Percentiles rank a stretch among this genome's conserved stretches.
phyloP scores from a whole-genome alignment of 2,113 vertebrate genomes.

The Corythaeola cristata region DNA sequence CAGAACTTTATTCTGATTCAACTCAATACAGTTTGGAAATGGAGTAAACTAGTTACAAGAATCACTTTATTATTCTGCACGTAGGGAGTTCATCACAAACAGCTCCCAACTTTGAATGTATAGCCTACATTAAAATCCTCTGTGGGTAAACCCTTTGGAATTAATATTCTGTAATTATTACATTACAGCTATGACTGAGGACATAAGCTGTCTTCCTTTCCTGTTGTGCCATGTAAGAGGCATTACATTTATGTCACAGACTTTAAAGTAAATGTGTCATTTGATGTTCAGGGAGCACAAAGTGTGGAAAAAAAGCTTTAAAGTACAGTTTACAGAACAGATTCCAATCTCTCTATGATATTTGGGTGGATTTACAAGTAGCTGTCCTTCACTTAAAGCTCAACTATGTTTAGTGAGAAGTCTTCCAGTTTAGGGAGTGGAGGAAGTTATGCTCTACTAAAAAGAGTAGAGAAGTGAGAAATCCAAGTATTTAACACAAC shows the following conservation, averaged over 20 bases:
- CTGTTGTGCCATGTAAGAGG: neutral
- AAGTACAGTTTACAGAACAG: neutral
- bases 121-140: neutral
- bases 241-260: neutral
- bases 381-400: neutral
- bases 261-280: neutral
- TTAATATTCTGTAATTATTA: conserved; percentile 12
- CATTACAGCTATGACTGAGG: neutral
- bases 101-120: neutral
- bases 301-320: neutral
- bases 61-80: neutral
- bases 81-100: neutral
- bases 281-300: neutral
- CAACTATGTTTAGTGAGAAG: neutral
- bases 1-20: neutral
- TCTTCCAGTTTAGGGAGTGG: neutral
- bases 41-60: neutral
- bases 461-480: neutral
- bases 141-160: conserved; percentile 4
- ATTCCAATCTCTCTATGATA: neutral
- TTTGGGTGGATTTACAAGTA: neutral
- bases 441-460: neutral
- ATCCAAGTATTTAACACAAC: neutral
- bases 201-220: neutral
- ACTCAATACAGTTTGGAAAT: neutral